Conservation (phyloP, 2,888 invertebrate species). For the Gibbula magus region DNA sequence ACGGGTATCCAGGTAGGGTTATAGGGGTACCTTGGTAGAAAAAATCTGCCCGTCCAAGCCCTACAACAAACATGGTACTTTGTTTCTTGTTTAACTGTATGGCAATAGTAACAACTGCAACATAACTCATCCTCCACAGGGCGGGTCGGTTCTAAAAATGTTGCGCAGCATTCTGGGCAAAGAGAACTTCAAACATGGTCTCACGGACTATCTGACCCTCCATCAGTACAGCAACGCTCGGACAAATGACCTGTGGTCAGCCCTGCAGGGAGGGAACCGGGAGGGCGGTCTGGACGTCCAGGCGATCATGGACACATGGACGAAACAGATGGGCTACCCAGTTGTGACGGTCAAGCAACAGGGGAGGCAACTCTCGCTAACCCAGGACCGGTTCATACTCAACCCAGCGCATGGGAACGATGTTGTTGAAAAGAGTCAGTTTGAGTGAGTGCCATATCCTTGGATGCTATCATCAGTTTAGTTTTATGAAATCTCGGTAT, state of each 20-base stretch:
- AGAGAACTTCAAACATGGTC: constrained; percentile 80
- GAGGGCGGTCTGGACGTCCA: constrained; percentile 53
- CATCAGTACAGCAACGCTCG: constrained; percentile 85
- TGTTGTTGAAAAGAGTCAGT: constrained; percentile 46
- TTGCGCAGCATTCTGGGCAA: constrained; percentile 82
- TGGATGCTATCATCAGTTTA: too few relatives aligned
- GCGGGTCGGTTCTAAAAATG: constrained; percentile 84
- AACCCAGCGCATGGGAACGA: constrained; percentile 36
- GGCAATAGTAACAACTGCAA: too few relatives aligned
- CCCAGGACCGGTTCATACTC: constrained; percentile 62
- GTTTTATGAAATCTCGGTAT: too few relatives aligned
- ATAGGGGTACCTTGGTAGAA: too few relatives aligned
- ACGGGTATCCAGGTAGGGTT: too few relatives aligned
- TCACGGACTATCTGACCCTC: constrained; percentile 80
- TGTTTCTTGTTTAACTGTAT: too few relatives aligned
- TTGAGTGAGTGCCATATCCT: constrained; percentile 43
- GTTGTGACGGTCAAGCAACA: constrained; percentile 63
- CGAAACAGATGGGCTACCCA: constrained; percentile 71
- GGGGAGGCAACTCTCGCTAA: constrained; percentile 45
- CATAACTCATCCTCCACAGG: constrained; percentile 77
- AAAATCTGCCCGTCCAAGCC: too few relatives aligned
- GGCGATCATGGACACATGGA: constrained; percentile 71
- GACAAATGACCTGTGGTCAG: constrained; percentile 88
- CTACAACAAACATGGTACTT: too few relatives aligned
- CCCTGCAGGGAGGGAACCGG: constrained; percentile 79